Evolutionary conservation across 2,113 vertebrate species (phyloP), one percentile per base, ranked within the genome.

Genomic region (Raja brachyura): DNA sequence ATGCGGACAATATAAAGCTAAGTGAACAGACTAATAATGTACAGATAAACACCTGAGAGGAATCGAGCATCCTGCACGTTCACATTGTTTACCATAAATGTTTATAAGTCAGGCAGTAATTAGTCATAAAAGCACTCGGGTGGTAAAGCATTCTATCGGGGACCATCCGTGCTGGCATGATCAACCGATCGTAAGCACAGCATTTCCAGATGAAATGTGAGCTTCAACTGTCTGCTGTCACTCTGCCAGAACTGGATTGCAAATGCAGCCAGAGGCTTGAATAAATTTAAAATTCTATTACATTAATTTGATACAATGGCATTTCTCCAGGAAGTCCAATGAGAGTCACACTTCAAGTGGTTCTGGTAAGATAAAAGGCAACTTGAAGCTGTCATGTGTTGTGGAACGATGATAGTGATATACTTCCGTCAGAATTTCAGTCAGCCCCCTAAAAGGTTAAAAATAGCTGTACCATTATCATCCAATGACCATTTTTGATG

Each of bases 281-380:
- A 92, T 92, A 92, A 39, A 92, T 92, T 92, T 92, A 5, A 73
- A 92, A 54, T 92, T 73, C 90, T 92, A 25, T 54, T 70, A 22
- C 73, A 28, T 74, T 73, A 92, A 92, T 54, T 73, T 73, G 20
- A 54, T 28, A 54, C 25, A 92, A 73, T 92, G 68, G 90, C 68
- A 92, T 73, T 92, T 92, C 66, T 92, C 66, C 90, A 48, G 68
- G 90, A 73, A 73, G 68, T 22, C 90, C 39, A 48, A 39, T 39
- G 73, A 25, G 20, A 73, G 33, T 31, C 33, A 88, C 59, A 74
- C 63, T 31, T 66, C 39, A 48, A 92, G 11, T 88, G 59, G 14
- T 63, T 66, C 31, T 66, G 83, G 59, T 54, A 39, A 92, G 66
- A 92, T 92, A 20, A 90, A 28, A 54, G 68, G 68, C 22, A 92